A percentile compares a stretch with the other conserved stretches of the same genome.
Conservation (phyloP, 2,113 vertebrate species). For the Pollachius pollachius region DNA sequence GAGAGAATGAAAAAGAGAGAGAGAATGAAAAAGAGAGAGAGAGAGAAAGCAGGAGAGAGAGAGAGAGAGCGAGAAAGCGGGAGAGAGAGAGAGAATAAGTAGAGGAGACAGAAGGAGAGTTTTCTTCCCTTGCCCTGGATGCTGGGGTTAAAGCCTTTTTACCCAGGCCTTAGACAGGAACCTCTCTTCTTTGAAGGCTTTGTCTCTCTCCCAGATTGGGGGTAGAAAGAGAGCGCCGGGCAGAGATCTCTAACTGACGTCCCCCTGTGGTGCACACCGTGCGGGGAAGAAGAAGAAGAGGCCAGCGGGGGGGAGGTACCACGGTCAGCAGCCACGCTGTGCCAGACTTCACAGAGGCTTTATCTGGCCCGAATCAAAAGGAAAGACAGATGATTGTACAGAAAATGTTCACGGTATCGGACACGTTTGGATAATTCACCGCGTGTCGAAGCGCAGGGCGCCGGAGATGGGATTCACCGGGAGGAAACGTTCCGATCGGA, state of each 20-base stretch:
- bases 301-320: slow-evolving; percentile 47
- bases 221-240: slow-evolving; percentile 28
- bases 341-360: slow-evolving; percentile 9
- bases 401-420: slow-evolving; percentile 6
- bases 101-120: slow-evolving; percentile 1
- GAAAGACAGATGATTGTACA: neutral
- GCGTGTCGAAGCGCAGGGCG: too few species aligned
- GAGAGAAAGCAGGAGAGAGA: slow-evolving; percentile 3
- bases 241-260: slow-evolving; percentile 39
- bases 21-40: slow-evolving; percentile 6
- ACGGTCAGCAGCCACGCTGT: slow-evolving; percentile 26
- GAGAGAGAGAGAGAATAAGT: slow-evolving; percentile 1
- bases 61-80: slow-evolving; percentile 4
- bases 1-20: slow-evolving; percentile 3
- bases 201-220: slow-evolving; percentile 55
- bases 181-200: slow-evolving; percentile 55
- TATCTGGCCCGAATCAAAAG: neutral
- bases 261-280: slow-evolving; percentile 50
- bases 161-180: slow-evolving; percentile 52
- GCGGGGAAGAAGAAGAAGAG: slow-evolving; percentile 28
- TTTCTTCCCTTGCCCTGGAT: slow-evolving; percentile 32
- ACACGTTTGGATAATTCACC: too few species aligned
- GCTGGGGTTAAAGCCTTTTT: slow-evolving; percentile 56
- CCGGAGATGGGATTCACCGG: too few species aligned
- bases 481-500: too few species aligned